Evolutionary conservation across 2,113 vertebrate genomes (phyloP).

Genomic region (Jacana jacana): DNA sequence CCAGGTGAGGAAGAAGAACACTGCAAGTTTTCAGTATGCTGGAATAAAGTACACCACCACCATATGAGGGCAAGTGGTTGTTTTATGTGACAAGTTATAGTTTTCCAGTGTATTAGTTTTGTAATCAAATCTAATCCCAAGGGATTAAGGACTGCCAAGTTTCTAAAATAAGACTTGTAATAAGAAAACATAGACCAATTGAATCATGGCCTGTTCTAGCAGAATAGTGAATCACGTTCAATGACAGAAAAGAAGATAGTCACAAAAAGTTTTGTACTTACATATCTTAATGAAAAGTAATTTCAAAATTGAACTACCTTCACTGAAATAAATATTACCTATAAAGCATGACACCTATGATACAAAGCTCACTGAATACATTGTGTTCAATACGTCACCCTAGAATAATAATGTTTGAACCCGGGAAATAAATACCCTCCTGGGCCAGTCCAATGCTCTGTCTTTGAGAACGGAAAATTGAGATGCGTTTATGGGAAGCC

Average conservation of each 20-base stretch:
- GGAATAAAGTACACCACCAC: background rate
- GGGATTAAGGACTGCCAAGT: background rate
- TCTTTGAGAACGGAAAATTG: background rate
- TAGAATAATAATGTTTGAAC: background rate
- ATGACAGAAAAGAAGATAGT: background rate
- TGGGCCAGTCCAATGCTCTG: background rate
- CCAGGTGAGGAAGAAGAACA: background rate
- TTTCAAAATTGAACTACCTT: background rate
- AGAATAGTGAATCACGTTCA: background rate
- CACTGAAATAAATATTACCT: background rate
- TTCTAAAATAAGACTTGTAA: constrained; percentile 18
- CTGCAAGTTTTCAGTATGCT: background rate
- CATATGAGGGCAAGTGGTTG: background rate
- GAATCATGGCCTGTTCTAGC: background rate
- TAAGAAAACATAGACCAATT: background rate
- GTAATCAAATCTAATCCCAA: constrained; percentile 11
- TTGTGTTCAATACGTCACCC: background rate
- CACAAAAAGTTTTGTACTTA: background rate
- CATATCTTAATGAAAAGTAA: background rate
- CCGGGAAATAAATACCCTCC: background rate
- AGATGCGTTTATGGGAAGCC: background rate
- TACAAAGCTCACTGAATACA: background rate
- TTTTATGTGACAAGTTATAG: background rate
- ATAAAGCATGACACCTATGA: background rate
- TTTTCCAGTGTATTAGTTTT: background rate